Conservation (phyloP, 1,140 invertebrate genomes). For the Diplogasteroides magnus region DNA sequence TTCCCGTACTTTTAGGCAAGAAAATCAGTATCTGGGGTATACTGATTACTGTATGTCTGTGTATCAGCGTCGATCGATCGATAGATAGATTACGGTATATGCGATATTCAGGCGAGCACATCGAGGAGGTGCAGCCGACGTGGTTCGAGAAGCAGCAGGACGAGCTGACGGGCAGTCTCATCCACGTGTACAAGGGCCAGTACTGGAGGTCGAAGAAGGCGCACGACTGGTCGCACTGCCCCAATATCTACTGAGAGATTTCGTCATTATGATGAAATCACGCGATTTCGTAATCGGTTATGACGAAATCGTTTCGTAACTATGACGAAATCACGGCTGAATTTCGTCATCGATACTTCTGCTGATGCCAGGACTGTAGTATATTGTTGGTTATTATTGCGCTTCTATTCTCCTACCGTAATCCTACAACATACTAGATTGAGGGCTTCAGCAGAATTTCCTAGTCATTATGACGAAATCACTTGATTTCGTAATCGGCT, state of each 20-base stretch:
- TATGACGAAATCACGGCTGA: neutral
- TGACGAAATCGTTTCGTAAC: too few species aligned
- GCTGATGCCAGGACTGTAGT: too few species aligned
- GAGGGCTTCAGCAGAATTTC: too few species aligned
- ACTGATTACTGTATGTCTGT: too few species aligned
- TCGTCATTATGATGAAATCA: neutral
- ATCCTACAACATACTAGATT: too few species aligned
- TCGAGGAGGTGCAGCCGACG: constrained; percentile 72
- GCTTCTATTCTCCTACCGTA: too few species aligned
- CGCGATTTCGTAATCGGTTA: neutral
- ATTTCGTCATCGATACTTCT: neutral
- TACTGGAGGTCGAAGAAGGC: constrained; percentile 89
- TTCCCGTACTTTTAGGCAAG: too few species aligned
- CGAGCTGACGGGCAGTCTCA: constrained; percentile 70
- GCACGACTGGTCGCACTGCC: constrained; percentile 82
- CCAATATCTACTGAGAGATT: constrained; percentile 67
- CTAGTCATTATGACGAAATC: neutral
- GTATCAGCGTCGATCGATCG: too few species aligned
- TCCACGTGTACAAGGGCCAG: constrained; percentile 76
- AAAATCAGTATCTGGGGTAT: too few species aligned
- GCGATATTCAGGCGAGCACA: constrained; percentile 64
- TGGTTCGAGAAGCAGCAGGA: constrained; percentile 86
- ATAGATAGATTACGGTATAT: too few species aligned
- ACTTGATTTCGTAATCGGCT: neutral
- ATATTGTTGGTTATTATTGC: too few species aligned